Percentiles rank a stretch among this genome's conserved stretches.
Conservation (phyloP, 2,797 vertebrate species). For the Tragelaphus oryx region DNA sequence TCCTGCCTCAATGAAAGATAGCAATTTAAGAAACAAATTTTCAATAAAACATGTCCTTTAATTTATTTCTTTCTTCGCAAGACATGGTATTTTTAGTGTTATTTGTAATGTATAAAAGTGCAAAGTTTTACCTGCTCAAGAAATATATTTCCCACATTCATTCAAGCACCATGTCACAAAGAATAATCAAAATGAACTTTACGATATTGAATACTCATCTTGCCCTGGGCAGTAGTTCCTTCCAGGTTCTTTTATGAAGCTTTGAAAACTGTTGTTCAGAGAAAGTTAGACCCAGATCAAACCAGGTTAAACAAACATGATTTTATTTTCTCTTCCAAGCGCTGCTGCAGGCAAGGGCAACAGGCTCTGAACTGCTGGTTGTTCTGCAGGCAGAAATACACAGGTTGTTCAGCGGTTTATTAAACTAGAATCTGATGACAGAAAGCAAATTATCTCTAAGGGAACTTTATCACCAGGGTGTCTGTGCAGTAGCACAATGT, state of each 20-base stretch:
- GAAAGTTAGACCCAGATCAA: neutral
- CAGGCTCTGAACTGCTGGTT: neutral
- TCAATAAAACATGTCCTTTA: neutral
- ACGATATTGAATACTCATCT: neutral
- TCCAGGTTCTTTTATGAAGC: neutral
- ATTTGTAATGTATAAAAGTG: neutral
- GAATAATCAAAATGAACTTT: neutral
- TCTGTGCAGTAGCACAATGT: constrained; percentile 70
- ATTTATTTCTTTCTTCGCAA: neutral
- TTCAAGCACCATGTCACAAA: neutral
- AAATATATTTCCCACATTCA: neutral
- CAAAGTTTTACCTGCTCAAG: neutral
- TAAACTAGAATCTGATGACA: constrained; percentile 73
- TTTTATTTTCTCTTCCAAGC: constrained; percentile 31
- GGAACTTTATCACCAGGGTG: constrained; percentile 72
- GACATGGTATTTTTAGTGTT: neutral
- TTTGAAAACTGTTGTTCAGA: neutral
- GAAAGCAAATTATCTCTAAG: constrained; percentile 75
- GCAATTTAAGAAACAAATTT: constrained; percentile 14
- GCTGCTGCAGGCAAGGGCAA: neutral
- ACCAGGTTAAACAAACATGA: constrained; percentile 11
- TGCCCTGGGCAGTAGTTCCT: neutral
- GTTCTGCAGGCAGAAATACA: constrained; percentile 63
- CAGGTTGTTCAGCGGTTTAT: constrained; percentile 70
- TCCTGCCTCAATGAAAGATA: neutral